Evolutionary conservation across 2,113 vertebrate species (phyloP).

Genomic region (Narcine bancroftii): DNA sequence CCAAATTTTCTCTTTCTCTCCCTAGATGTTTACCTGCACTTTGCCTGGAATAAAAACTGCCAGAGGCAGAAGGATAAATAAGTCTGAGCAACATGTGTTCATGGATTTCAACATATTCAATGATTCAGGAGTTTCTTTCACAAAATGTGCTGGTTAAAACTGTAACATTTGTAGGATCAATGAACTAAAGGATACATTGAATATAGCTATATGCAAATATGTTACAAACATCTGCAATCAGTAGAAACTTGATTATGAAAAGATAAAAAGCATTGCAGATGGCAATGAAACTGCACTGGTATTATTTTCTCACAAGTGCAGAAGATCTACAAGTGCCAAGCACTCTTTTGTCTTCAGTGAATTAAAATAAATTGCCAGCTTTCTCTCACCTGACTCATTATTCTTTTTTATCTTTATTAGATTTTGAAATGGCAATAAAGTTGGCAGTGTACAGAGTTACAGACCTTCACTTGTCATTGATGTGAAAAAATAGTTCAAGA

Average conservation of each 20-base stretch:
- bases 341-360: background rate
- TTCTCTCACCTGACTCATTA: background rate
- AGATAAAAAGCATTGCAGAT: conserved; percentile 6
- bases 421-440: background rate
- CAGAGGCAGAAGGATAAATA: background rate
- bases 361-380: background rate
- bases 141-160: background rate
- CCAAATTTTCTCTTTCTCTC: no score
- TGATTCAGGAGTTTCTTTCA: background rate
- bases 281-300: background rate
- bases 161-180: background rate
- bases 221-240: background rate
- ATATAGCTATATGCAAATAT: background rate
- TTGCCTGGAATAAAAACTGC: no score
- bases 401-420: background rate
- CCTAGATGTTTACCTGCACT: no score
- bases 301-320: background rate
- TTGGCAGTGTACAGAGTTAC: background rate
- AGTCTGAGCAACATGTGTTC: background rate
- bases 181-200: background rate
- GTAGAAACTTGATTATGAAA: background rate
- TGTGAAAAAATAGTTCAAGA: background rate
- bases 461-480: background rate
- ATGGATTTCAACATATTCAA: no score
- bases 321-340: background rate